Base-by-base conservation (phyloP, 1,140 invertebrate species). In the Philopotamus ludificatus region DNA sequence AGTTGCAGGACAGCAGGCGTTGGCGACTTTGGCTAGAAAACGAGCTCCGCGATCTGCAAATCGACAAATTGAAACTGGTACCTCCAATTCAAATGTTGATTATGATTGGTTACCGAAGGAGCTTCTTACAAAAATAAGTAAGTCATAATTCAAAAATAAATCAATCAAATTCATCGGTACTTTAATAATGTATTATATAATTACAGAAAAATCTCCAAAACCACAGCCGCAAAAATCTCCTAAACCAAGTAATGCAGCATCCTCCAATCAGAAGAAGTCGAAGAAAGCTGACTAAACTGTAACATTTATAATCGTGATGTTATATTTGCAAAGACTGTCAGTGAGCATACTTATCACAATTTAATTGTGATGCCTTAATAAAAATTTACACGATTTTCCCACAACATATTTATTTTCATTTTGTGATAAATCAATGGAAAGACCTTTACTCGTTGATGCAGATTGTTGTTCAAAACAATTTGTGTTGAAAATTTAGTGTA, bases 31-130 rank as follows among this genome's bases (percentile, higher is more conserved):
- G 70, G 91, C 87, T 70, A 85, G 83, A 72, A 58, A 53, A n/a
- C 81, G 83, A 68, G 79, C 83, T 15, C 82, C 83, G 0, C 65
- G 80, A 63, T 68, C 82, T 67, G 81, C 79, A 49, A 74, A 82
- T 18, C 83, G 87, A 76, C 79, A 84, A 22, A 79, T 88, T 4
- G 91, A 92, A 82, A 90, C 88, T 71, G 87, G 89, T 60, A 91
- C 94, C 20, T 87, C 89, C 61, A 95, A 94, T 72, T 88, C 91
- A 72, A 94, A 95, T 79, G 91, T 99, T 25, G 97, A 99, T 79
- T 99, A 95, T 74, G 95, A 99, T 68, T 99, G 97, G 97, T 80
- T 99, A 71, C 97, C 97, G 60, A 90, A 92, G 73, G 92, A 95
- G 78, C 91, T 91, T 72, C 84, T 95, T 21, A 87, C 89, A 45